Base-by-base conservation (phyloP, 2,888 invertebrate species). In the Thymelicus acteon region DNA sequence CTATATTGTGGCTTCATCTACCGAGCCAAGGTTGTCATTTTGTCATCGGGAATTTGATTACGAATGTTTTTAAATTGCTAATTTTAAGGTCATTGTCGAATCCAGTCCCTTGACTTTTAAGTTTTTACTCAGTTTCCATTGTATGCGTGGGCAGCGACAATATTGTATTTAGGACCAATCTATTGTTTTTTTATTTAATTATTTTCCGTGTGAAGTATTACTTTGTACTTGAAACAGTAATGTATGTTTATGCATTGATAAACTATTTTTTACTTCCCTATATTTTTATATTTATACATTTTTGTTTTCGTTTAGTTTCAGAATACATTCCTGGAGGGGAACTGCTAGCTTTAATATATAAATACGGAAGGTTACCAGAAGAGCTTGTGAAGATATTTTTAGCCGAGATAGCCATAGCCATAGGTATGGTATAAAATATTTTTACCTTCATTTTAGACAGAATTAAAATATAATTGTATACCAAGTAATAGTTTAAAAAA, bases 261-360 rank as follows among this genome's bases (percentile, higher is more conserved):
- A n/a, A 0, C 12, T 44, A 44, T 12, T 44, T 44, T 4, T 8
- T 44, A 44, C 44, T 44, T 44, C 12, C 44, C 44, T 44, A 19
- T 60, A 40, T 13, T 40, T 40, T 72, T 64, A 62, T 47, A 63
- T 37, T 71, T 58, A 54, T 66, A 31, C 7, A n/a, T n/a, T 60
- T 67, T 63, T 75, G 39, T 73, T 62, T 68, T 67, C 73, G 39
- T 73, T 62, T 82, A 98, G 98, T 98, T 86, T 97, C 96, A 87
- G 97, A 97, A 89, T 98, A 95, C 94, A 95, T 97, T 83, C 95
- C 96, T 67, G 96, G 97, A 76, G 98, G 98, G 58, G 98, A 99
- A 92, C 91, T 98, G 81, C 95, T 96, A 81, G 94, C 95, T 67
- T 89, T 98, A 73, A 95, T 98, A 85, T 95, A 96, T 71, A 95